Conservation (phyloP, 1,140 invertebrate species). For the Lerema accius region DNA sequence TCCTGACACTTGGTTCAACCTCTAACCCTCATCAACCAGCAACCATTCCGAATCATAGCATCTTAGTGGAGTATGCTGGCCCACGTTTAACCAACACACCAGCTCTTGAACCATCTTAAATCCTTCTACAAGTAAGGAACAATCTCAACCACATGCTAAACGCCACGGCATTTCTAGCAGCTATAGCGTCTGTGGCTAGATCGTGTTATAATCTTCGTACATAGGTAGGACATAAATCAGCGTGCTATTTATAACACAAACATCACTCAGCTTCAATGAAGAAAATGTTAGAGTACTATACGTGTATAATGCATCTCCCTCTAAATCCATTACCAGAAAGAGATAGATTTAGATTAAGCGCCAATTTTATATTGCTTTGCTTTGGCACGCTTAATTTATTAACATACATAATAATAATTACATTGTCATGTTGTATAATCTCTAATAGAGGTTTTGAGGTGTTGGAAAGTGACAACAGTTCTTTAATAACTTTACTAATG, state of each 20-base stretch:
- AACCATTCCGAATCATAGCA: no score
- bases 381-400: conserved; percentile 5
- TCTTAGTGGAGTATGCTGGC: no score
- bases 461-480: no score
- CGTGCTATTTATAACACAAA: conserved; percentile 16
- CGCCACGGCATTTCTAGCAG: conserved; percentile 1
- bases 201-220: conserved; percentile 6
- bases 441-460: no score
- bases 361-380: conserved; percentile 2
- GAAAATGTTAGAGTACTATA: background rate
- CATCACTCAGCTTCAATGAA: conserved; percentile 19
- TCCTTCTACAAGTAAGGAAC: no score
- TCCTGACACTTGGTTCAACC: no score
- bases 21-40: no score
- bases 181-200: background rate
- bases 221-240: conserved; percentile 1
- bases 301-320: conserved; percentile 3
- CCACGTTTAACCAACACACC: no score
- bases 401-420: conserved; percentile 30
- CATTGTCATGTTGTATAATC: no score
- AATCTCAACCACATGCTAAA: no score
- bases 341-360: background rate
- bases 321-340: background rate
- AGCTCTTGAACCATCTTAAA: no score
- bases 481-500: no score